Conservation (phyloP, 2,113 vertebrate genomes). For the Leptobrachium ailaonicum region DNA sequence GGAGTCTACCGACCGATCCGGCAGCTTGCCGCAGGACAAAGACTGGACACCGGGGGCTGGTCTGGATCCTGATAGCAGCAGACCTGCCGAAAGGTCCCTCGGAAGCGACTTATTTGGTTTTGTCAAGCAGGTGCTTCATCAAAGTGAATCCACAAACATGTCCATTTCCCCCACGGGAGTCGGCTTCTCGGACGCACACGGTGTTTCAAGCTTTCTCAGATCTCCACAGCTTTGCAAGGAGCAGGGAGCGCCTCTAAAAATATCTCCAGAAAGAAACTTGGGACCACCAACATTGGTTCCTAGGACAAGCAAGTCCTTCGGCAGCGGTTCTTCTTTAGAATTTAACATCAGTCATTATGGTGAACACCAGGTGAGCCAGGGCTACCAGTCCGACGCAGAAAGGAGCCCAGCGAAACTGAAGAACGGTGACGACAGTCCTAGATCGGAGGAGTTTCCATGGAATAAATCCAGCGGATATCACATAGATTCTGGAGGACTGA, state of each 20-base stretch:
- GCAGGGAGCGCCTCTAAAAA: neutral
- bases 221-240: neutral
- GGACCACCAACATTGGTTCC: neutral
- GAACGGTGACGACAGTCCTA: neutral
- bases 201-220: slow-evolving; percentile 29
- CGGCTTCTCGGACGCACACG: slow-evolving; percentile 30
- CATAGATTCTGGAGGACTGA: neutral
- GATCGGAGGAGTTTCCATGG: neutral
- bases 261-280: neutral
- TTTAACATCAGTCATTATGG: neutral
- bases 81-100: slow-evolving; percentile 37
- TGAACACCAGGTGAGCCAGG: neutral
- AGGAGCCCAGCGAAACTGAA: neutral
- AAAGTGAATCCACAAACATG: slow-evolving; percentile 24
- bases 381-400: slow-evolving; percentile 28
- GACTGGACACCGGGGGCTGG: slow-evolving; percentile 24
- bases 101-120: slow-evolving; percentile 47
- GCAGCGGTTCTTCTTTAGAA: slow-evolving; percentile 16
- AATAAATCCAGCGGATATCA: neutral
- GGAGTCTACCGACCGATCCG: neutral
- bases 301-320: accelerated
- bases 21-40: neutral
- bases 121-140: neutral
- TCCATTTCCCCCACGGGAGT: neutral
- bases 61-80: neutral